Conservation (phyloP, 2,797 vertebrate species). For the Fistularia commersonii region DNA sequence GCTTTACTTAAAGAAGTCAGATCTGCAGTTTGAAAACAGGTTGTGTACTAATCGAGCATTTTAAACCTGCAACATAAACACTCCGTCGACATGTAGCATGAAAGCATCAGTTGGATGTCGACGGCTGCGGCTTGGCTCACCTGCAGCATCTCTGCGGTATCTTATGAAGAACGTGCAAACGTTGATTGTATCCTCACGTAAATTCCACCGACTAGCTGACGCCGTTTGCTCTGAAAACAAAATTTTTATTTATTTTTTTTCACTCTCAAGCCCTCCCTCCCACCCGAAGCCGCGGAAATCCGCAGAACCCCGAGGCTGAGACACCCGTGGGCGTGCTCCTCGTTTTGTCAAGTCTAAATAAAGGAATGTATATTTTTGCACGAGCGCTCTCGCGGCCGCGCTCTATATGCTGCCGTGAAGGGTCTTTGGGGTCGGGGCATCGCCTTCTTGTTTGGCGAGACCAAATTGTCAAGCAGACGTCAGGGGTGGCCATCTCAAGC, state of each 20-base stretch:
- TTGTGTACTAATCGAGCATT: neutral
- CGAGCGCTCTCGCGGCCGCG: conserved; percentile 8
- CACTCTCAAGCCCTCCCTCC: neutral
- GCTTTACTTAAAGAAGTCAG: conserved; percentile 25
- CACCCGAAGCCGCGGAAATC: conserved; percentile 16
- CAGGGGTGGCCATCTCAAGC: too few relatives aligned
- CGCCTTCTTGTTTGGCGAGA: too few relatives aligned
- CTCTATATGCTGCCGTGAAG: conserved; percentile 1
- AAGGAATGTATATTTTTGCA: conserved; percentile 18
- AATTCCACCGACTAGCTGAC: conserved; percentile 27
- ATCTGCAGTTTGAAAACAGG: conserved; percentile 5
- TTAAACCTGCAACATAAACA: too few relatives aligned
- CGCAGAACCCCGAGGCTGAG: conserved; percentile 21
- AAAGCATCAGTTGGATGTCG: conserved; percentile 7
- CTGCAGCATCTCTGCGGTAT: conserved; percentile 47
- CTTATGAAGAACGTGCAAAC: conserved; percentile 53
- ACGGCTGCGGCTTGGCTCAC: conserved; percentile 13
- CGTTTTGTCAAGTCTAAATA: conserved; percentile 22
- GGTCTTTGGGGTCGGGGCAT: conserved; percentile 17
- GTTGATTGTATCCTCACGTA: conserved; percentile 55
- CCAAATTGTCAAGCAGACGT: too few relatives aligned
- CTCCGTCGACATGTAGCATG: conserved; percentile 12
- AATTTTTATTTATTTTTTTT: conserved; percentile 2
- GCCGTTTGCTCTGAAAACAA: conserved; percentile 36
- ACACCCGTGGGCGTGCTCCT: conserved; percentile 14